These are phyloP conservation scores for Lasioglossum lativentre DNA, from an alignment of 2,888 invertebrate species.

Conservation along the genomic window DNA sequence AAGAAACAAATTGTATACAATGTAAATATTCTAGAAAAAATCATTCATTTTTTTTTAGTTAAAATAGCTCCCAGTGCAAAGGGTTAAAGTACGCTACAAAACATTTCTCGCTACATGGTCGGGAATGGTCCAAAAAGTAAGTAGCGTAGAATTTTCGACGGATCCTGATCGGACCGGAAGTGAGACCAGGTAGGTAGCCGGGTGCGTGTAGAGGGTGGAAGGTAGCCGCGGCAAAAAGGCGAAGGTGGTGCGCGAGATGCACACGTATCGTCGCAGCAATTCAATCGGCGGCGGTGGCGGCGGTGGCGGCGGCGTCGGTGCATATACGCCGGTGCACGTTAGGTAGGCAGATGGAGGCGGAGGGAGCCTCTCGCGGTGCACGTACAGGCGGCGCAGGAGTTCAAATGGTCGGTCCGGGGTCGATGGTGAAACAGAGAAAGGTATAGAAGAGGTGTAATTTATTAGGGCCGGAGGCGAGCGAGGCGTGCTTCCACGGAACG, in stretches of 20 bases:
- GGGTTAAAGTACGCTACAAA: no score
- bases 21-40: no score
- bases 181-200: neutral
- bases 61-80: no score
- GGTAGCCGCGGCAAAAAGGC: neutral
- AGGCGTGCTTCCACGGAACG: slow-evolving; percentile 71
- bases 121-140: neutral
- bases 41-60: no score
- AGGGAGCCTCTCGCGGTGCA: slow-evolving; percentile 37
- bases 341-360: slow-evolving; percentile 35
- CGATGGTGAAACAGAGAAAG: slow-evolving; percentile 47
- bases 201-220: neutral
- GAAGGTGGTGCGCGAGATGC: slow-evolving; percentile 17
- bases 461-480: slow-evolving; percentile 79
- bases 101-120: neutral
- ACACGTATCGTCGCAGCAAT: slow-evolving; percentile 72
- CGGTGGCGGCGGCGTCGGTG: slow-evolving; percentile 62
- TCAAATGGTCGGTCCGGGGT: slow-evolving; percentile 72
- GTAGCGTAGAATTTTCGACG: neutral
- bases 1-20: no score
- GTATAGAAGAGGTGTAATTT: slow-evolving; percentile 79
- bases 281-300: slow-evolving; percentile 69
- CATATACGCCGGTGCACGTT: slow-evolving; percentile 49
- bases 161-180: neutral
- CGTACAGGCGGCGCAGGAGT: slow-evolving; percentile 70